A percentile compares a stretch with the other conserved stretches of the same genome.
phyloP scores from a whole-genome alignment of 2,888 invertebrate genomes.

The Acrocyrtus sp. region DNA sequence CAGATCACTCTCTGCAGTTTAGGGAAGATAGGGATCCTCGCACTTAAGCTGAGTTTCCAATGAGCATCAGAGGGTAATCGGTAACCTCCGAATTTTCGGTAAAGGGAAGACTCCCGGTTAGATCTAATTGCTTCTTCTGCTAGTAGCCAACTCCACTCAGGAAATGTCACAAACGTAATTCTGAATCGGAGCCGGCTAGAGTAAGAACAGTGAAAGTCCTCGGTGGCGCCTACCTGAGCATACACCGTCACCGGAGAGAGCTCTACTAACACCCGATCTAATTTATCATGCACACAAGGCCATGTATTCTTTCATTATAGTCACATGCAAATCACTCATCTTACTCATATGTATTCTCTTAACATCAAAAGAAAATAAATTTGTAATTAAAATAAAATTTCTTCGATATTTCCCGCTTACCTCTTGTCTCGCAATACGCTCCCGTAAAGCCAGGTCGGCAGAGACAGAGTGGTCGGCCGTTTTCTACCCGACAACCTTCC shows the following conservation, averaged over 20 bases:
- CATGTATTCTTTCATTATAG: too few species aligned
- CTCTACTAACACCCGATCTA: conserved; percentile 68
- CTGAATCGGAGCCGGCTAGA: conserved; percentile 66
- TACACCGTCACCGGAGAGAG: conserved; percentile 68
- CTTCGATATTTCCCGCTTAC: too few species aligned
- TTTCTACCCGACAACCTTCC: conserved; percentile 71
- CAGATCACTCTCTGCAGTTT: conserved; percentile 66
- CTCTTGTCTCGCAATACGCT: conserved; percentile 72
- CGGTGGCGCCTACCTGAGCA: conserved; percentile 66
- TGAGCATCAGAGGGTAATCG: conserved; percentile 42
- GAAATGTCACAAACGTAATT: conserved; percentile 66
- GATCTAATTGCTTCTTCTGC: conserved; percentile 33
- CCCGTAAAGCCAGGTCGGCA: conserved; percentile 79
- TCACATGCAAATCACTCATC: too few species aligned
- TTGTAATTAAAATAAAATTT: conserved; percentile 3
- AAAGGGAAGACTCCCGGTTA: conserved; percentile 19
- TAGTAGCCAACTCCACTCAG: conserved; percentile 56
- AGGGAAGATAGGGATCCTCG: conserved; percentile 58
- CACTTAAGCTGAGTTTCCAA: conserved; percentile 48
- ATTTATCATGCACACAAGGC: conserved; percentile 36
- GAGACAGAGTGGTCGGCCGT: conserved; percentile 74
- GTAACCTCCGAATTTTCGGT: conserved; percentile 12
- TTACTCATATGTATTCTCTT: too few species aligned
- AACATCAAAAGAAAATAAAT: too few species aligned
- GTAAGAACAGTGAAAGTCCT: conserved; percentile 70